Conservation (phyloP, 2,113 vertebrate species). For the Ptilonorhynchus violaceus region DNA sequence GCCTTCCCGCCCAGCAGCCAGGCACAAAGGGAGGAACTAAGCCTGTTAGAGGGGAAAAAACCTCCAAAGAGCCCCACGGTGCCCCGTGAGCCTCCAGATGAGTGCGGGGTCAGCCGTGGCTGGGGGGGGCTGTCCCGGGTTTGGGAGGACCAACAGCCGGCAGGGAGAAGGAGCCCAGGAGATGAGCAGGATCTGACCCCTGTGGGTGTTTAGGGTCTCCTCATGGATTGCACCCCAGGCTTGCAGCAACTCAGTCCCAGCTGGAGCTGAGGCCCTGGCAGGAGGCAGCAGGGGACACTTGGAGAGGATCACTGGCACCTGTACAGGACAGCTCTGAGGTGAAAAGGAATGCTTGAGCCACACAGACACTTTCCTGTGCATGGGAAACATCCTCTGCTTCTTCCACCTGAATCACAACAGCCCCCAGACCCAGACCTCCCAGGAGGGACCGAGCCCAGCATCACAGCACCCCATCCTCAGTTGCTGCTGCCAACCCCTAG, state of each 20-base stretch:
- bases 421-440: not conserved
- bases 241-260: not conserved
- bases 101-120: not conserved
- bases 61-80: not conserved
- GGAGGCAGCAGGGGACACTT: not conserved
- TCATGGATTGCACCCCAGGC: accelerated
- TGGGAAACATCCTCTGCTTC: not conserved
- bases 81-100: not conserved
- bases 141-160: not conserved
- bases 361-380: accelerated
- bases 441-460: accelerated
- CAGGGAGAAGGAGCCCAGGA: not conserved
- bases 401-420: not conserved
- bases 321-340: accelerated
- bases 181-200: accelerated
- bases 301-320: not conserved
- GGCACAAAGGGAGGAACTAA: constrained; percentile 59
- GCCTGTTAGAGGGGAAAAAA: constrained; percentile 60
- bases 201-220: accelerated
- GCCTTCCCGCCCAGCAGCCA: not conserved
- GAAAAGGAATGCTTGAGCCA: accelerated
- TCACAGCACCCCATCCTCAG: accelerated
- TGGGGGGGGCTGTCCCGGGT: not conserved
- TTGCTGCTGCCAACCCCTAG: accelerated
- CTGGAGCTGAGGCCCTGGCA: not conserved